A percentile compares a stretch with the other conserved stretches of the same genome.
Conservation (phyloP, 2,113 vertebrate genomes). For the Anguilla japonica region DNA sequence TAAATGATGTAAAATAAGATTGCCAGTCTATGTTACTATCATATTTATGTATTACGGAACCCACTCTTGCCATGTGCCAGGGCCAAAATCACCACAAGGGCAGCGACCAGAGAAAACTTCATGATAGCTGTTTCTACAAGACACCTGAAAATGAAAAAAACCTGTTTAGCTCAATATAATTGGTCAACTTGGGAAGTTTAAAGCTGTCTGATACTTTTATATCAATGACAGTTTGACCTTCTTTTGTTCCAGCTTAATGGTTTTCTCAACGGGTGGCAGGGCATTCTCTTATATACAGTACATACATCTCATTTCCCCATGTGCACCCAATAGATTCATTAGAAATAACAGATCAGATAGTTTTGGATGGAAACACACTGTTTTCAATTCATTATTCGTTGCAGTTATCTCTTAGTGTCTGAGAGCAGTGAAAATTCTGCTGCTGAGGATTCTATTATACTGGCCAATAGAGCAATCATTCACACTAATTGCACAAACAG, state of each 20-base stretch:
- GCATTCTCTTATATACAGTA: background rate
- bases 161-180: background rate
- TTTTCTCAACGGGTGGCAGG: background rate
- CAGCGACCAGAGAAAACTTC: constrained; percentile 50
- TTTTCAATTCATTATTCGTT: background rate
- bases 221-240: background rate
- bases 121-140: constrained; percentile 51
- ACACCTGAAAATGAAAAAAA: constrained; percentile 12
- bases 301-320: background rate
- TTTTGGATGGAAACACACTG: background rate
- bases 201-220: background rate
- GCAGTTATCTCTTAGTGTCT: background rate
- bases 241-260: background rate
- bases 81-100: constrained; percentile 52
- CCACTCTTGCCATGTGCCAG: constrained; percentile 48
- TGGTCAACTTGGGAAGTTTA: background rate
- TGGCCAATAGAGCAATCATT: background rate
- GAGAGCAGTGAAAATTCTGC: background rate
- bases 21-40: background rate
- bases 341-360: background rate
- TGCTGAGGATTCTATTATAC: background rate
- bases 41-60: background rate
- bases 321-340: background rate
- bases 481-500: background rate
- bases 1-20: too few relatives aligned